Base-by-base conservation (phyloP, 2,888 invertebrate genomes). In the Sesia apiformis region DNA sequence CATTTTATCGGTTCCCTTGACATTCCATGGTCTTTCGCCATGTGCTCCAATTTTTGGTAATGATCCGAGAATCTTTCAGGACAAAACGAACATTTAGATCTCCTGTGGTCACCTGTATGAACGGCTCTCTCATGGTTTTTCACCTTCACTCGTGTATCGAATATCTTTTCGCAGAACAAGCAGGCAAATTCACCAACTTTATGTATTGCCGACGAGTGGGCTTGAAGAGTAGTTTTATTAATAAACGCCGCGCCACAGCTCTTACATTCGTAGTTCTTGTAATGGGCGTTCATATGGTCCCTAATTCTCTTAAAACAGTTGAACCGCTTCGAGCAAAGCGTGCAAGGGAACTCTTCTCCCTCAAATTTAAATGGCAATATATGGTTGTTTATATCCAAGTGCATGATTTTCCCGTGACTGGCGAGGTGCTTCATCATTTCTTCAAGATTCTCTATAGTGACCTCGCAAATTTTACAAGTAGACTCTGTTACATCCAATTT, bases 101-200 rank as follows among this genome's bases (percentile, higher is more conserved):
- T 50, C 4, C 38, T 38, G 7, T 5, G 8, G 6, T 38, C 38
- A 38, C 39, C 50, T 23, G 62, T 58, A 46, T 81, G 87, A 0
- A 82, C 75, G 1, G 64, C 66, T 40, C 69, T 72, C 54, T 78
- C 74, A 56, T 87, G 86, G 0, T 65, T 57, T 8, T 63, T 67
- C 8, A 70, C 61, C 2, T 74, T 78, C n/a, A 63, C 59, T 4
- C 64, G 61, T 0, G 76, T 78, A 4, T 75, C 70, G 49, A 78
- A 88, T 0, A 72, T 63, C 56, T 80, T 81, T 0, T 65, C 61
- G 53, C 88, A 88, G 41, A 60, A 65, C 0, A 63, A 65, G 52
- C 88, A 76, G 23, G 59, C 55, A 39, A 64, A 67, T 0, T 49
- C 59, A 55, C 5, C 61, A 53, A n/a, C 59, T 56, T 46, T 66